These are phyloP conservation scores for Ectemnius continuus DNA, from an alignment of 2,888 invertebrate genomes.

Conservation along the genomic window DNA sequence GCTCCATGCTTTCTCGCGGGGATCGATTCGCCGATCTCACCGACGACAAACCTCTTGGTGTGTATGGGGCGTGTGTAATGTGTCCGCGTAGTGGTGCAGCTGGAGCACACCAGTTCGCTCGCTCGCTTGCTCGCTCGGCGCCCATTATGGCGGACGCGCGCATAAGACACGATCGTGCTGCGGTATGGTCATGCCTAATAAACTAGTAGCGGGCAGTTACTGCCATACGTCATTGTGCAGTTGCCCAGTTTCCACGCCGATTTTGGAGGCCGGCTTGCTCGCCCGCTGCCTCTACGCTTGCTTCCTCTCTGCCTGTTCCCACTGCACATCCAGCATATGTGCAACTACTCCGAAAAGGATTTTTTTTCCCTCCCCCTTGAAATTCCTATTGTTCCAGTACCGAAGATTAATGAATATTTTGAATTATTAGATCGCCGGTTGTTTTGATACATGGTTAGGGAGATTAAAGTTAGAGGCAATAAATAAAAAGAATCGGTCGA, in stretches of 20 bases:
- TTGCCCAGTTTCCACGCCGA: slow-evolving; percentile 46
- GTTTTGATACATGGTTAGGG: no score
- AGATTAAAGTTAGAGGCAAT: no score
- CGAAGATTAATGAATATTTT: no score
- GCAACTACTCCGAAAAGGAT: neutral
- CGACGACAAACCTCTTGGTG: neutral
- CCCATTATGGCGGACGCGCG: slow-evolving; percentile 54
- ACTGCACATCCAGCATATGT: no score
- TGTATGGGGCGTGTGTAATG: neutral
- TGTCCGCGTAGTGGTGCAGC: slow-evolving; percentile 40
- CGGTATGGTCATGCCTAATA: slow-evolving; percentile 62
- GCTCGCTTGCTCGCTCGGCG: slow-evolving; percentile 17
- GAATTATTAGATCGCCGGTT: no score
- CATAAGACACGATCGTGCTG: slow-evolving; percentile 64
- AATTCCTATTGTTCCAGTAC: neutral
- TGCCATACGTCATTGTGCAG: slow-evolving; percentile 42
- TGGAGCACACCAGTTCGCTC: slow-evolving; percentile 26
- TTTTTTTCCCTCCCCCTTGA: neutral
- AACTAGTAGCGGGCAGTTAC: slow-evolving; percentile 59
- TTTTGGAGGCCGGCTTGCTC: slow-evolving; percentile 28
- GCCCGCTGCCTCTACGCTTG: neutral
- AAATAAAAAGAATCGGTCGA: no score
- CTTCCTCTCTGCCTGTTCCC: neutral
- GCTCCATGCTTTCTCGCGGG: neutral
- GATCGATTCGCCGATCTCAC: slow-evolving; percentile 7